Evolutionary conservation across 2,797 vertebrate genomes (phyloP).

Genomic region (Hozukius guyotensis): DNA sequence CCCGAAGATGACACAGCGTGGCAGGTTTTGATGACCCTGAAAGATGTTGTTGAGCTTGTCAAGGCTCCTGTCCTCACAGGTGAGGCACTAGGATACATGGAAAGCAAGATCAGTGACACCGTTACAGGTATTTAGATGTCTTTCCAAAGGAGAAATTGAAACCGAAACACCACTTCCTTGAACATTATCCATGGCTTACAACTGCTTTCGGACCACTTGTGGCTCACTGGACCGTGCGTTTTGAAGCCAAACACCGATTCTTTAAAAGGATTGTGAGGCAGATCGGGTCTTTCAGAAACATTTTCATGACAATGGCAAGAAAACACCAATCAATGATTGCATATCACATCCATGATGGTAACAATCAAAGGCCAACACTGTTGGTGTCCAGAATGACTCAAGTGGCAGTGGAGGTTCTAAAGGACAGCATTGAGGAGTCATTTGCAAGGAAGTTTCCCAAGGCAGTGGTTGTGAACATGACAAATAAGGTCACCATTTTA

Average conservation of each 20-base stretch:
- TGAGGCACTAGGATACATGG: conserved; percentile 8
- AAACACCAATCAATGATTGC: conserved; percentile 27
- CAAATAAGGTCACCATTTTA: conserved; percentile 2
- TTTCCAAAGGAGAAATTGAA: conserved; percentile 7
- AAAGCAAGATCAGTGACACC: conserved; percentile 17
- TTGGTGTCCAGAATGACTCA: background rate
- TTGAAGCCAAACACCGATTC: conserved; percentile 17
- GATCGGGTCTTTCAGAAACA: conserved; percentile 15
- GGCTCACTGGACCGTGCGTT: background rate
- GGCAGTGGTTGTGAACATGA: conserved; percentile 1
- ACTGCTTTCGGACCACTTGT: conserved; percentile 5
- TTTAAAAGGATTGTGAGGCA: conserved; percentile 36
- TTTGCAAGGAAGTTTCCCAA: background rate
- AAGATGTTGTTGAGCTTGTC: conserved; percentile 34
- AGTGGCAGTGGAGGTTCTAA: conserved; percentile 16
- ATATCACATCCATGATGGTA: background rate
- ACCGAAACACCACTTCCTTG: conserved; percentile 3
- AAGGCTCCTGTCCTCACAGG: conserved; percentile 13
- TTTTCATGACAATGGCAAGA: conserved; percentile 35
- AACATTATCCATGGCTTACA: conserved; percentile 15
- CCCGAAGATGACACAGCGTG: background rate
- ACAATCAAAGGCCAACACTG: background rate
- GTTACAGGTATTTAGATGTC: background rate
- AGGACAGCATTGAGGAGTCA: conserved; percentile 5
- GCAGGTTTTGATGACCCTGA: conserved; percentile 29